Base-by-base conservation (phyloP, 1,140 invertebrate genomes). In the Zaprionus kolodkinae region DNA sequence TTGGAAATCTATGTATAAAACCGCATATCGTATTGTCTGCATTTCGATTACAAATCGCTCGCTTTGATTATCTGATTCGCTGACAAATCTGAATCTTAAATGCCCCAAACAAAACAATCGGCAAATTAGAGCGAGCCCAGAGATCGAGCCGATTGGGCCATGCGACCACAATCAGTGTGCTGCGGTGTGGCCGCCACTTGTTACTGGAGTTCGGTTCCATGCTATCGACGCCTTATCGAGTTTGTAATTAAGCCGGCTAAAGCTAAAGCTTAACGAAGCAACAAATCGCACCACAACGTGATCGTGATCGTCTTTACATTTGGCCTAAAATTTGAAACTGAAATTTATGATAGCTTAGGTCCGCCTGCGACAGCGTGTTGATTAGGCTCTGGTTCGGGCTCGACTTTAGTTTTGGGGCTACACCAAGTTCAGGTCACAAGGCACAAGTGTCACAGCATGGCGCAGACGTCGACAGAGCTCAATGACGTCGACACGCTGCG, bases 381-480 rank as follows among this genome's bases (percentile, higher is more conserved):
- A 87, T 89, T 89, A 84, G 84, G 21, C 67, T n/a, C 40, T 30
- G 40, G n/a, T 45, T 15, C 40, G 40, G 40, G 21, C 21, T 21
- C 21, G 21, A 21, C 21, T 21, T 1, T 21, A 21, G 40, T 45
- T 10, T 45, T 10, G 33, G 7, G 33, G 17, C 30, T 52, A 43
- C 45, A 3, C 45, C 3, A 5, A 33, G 60, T 36, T 57, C 17
- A 52, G 68, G 61, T 76, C 77, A 30, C 27, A 72, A 69, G 56
- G 74, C 74, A 89, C 85, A 89, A 89, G 85, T 89, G 85, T 85
- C 85, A 89, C 85, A 89, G 85, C 85, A 84, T 89, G 85, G 78
- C 72, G 72, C 66, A 81, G 84, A 64, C 63, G n/a, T n/a, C n/a
- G n/a, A n/a, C n/a, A n/a, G 21, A 21, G 21, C 21, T 21, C 21